phyloP scores from a whole-genome alignment of 1,140 invertebrate species.

The Psilanteris sp. region DNA sequence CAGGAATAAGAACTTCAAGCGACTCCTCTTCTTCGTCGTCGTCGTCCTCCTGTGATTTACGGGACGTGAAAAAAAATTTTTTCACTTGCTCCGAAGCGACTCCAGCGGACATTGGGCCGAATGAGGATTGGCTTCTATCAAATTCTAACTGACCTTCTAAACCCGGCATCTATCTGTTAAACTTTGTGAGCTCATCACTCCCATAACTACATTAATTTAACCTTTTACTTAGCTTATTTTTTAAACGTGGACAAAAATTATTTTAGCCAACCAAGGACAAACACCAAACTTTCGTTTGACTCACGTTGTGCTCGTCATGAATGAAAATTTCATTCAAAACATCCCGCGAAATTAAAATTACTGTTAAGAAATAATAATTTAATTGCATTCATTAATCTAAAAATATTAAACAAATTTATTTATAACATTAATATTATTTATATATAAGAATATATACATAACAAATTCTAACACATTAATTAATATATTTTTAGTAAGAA shows the following conservation, averaged over 20 bases:
- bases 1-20: conserved; percentile 89
- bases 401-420: no score
- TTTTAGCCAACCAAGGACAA: conserved; percentile 12
- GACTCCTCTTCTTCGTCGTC: conserved; percentile 80
- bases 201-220: conserved; percentile 43
- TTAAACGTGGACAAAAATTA: not conserved
- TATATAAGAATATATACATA: no score
- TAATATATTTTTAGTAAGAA: no score
- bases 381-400: no score
- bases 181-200: conserved; percentile 13
- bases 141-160: conserved; percentile 50
- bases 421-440: no score
- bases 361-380: no score
- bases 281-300: conserved; percentile 15
- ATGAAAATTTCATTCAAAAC: no score
- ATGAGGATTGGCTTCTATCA: conserved; percentile 67
- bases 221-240: conserved; percentile 21
- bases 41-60: conserved; percentile 79
- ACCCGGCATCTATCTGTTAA: conserved; percentile 61
- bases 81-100: conserved; percentile 86
- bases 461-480: no score
- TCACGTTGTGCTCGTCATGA: no score
- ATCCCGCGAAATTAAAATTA: no score
- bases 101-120: conserved; percentile 86
- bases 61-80: conserved; percentile 88